phyloP scores from a whole-genome alignment of 2,888 invertebrate genomes.

The Pseudococcus jackbeardsleyi region DNA sequence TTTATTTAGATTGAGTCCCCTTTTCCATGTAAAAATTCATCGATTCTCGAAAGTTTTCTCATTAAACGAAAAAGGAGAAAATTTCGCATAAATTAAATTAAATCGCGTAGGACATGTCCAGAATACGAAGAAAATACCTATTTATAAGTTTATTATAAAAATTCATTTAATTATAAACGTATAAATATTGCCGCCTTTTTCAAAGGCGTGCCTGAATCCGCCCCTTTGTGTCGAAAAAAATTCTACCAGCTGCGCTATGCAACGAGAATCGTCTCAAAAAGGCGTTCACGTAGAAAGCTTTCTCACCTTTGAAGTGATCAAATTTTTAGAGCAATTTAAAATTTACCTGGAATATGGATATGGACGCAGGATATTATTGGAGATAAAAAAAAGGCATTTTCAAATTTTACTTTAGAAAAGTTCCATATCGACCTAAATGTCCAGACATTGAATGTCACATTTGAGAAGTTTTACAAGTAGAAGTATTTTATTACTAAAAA shows the following conservation, averaged over 20 bases:
- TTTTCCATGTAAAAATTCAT: neutral
- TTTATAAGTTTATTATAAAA: neutral
- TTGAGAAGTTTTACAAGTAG: too few species aligned
- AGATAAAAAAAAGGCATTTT: neutral
- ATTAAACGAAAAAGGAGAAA: neutral
- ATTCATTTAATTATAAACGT: conserved; percentile 1
- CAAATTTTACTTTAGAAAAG: neutral
- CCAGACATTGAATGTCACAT: too few species aligned
- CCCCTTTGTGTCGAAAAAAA: neutral
- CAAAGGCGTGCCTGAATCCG: conserved; percentile 25
- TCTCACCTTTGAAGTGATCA: neutral
- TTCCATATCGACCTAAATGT: too few species aligned
- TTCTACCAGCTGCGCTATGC: neutral
- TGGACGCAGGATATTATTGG: neutral
- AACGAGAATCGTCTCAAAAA: neutral
- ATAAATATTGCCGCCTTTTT: neutral
- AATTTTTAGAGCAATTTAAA: neutral
- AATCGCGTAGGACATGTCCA: neutral
- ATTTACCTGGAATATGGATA: neutral
- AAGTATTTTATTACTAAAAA: too few species aligned
- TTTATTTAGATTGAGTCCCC: neutral
- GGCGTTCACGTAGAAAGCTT: neutral
- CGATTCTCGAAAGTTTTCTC: conserved; percentile 12
- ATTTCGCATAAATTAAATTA: neutral
- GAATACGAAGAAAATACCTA: neutral